Percentiles rank a stretch among this genome's conserved stretches.
phyloP scores from a whole-genome alignment of 2,888 invertebrate genomes.

The Mythimna lalbum region DNA sequence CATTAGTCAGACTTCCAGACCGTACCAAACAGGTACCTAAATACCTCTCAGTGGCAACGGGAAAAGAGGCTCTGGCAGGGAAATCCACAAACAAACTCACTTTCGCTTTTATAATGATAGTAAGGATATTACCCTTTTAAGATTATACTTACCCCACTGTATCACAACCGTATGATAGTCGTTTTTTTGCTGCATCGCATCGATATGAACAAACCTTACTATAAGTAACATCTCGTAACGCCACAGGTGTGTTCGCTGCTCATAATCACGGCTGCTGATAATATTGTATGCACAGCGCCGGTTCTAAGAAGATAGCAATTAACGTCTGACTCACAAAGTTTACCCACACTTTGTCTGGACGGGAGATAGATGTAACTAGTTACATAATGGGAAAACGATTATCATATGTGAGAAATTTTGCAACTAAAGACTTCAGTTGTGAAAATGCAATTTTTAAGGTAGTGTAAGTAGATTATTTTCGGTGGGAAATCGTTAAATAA shows the following conservation, averaged over 20 bases:
- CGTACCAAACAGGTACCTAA: too few relatives aligned
- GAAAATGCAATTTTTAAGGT: not conserved
- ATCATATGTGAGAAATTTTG: not conserved
- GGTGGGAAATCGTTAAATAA: too few relatives aligned
- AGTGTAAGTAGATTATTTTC: too few relatives aligned
- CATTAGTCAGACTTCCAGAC: too few relatives aligned
- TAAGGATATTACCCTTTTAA: not conserved
- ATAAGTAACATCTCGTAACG: too few relatives aligned
- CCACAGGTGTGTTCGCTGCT: slow-evolving; percentile 43
- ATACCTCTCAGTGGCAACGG: too few relatives aligned
- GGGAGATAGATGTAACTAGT: not conserved
- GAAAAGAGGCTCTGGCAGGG: too few relatives aligned
- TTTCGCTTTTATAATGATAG: too few relatives aligned
- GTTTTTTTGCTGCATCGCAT: not conserved
- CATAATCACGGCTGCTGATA: slow-evolving; percentile 41
- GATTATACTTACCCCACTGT: not conserved
- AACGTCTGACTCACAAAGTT: slow-evolving; percentile 14
- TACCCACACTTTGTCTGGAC: not conserved
- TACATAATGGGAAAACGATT: slow-evolving; percentile 1
- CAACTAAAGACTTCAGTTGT: not conserved
- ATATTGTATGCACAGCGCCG: slow-evolving; percentile 34
- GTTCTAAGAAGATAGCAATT: slow-evolving; percentile 28
- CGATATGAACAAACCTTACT: not conserved
- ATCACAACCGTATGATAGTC: too few relatives aligned
- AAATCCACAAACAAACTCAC: too few relatives aligned